Evolutionary conservation across 2,113 vertebrate genomes (phyloP).

Genomic region (Saguinus midas): DNA sequence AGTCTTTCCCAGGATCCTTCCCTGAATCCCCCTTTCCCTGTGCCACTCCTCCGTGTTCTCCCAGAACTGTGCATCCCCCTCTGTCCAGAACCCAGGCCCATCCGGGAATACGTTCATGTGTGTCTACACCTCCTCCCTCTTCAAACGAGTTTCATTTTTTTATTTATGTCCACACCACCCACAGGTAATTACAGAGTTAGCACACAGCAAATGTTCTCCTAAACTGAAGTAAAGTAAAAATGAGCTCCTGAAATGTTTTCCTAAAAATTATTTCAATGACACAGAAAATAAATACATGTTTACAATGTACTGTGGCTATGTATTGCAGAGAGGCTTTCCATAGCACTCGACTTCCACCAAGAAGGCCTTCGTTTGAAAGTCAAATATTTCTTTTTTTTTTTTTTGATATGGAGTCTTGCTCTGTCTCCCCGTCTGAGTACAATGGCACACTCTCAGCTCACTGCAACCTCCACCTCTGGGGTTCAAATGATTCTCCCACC

Average conservation of each 20-base stretch:
- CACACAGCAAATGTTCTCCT: rapidly evolving
- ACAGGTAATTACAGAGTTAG: neutral
- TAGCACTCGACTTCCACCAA: rapidly evolving
- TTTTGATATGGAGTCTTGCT: too few species aligned
- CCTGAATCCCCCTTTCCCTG: rapidly evolving
- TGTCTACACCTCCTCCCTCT: too few species aligned
- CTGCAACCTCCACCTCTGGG: too few species aligned
- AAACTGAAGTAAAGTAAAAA: neutral
- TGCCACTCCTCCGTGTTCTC: neutral
- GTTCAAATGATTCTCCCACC: too few species aligned
- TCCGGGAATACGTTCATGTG: rapidly evolving
- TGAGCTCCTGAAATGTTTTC: neutral
- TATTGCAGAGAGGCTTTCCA: rapidly evolving
- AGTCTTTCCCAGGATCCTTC: neutral
- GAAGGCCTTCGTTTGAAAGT: neutral
- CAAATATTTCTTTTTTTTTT: neutral
- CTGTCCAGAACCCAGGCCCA: rapidly evolving
- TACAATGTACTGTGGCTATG: rapidly evolving
- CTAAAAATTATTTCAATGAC: neutral
- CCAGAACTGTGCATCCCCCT: rapidly evolving
- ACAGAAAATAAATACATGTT: rapidly evolving
- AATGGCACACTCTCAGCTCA: too few species aligned
- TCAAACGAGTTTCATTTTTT: neutral
- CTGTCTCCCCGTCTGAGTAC: too few species aligned
- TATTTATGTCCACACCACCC: neutral